Conservation (phyloP, 2,797 vertebrate species). For the Neoniphon sammara region DNA sequence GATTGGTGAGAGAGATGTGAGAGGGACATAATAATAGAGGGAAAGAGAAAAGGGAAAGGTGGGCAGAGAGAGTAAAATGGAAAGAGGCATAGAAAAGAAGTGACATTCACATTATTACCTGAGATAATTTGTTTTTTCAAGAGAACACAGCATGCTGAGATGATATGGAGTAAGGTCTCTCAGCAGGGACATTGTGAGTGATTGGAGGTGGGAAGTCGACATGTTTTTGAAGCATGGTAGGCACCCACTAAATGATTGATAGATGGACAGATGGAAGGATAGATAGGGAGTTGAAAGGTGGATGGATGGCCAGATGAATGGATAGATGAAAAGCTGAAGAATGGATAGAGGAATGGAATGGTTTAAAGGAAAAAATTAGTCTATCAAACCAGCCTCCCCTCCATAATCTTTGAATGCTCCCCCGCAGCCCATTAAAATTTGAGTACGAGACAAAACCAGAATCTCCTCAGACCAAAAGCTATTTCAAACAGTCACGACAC, state of each 20-base stretch:
- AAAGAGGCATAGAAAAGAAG: conserved; percentile 10
- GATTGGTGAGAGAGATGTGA: background rate
- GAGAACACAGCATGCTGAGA: background rate
- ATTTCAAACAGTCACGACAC: too few relatives aligned
- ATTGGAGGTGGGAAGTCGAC: conserved; percentile 1
- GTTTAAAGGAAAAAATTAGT: too few relatives aligned
- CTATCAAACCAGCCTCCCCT: too few relatives aligned
- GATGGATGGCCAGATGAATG: conserved; percentile 17
- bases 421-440: too few relatives aligned
- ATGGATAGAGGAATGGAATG: too few relatives aligned
- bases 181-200: conserved; percentile 17
- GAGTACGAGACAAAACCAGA: too few relatives aligned
- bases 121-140: conserved; percentile 1
- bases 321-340: conserved; percentile 19
- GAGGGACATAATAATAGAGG: conserved; percentile 11
- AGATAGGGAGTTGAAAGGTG: background rate
- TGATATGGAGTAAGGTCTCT: background rate
- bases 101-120: conserved; percentile 31
- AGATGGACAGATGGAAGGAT: conserved; percentile 22
- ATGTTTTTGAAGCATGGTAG: background rate
- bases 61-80: background rate
- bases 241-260: conserved; percentile 4
- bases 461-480: too few relatives aligned
- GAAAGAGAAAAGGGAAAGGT: background rate
- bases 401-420: too few relatives aligned